Conservation (phyloP, 2,797 vertebrate species). For the Coregonus sp. region DNA sequence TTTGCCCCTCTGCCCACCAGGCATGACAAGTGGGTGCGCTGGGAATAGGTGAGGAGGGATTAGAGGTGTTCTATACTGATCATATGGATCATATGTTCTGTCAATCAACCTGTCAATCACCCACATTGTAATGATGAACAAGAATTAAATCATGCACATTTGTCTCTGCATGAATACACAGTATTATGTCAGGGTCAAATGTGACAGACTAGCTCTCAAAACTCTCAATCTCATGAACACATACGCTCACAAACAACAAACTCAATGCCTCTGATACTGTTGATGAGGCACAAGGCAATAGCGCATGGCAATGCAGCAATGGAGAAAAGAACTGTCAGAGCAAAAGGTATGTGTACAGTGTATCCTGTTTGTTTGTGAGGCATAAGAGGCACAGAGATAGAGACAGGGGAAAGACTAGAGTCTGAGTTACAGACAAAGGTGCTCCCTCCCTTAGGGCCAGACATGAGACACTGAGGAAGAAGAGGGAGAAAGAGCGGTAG, state of each 20-base stretch:
- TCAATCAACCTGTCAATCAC: constrained; percentile 32
- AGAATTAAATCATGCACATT: neutral
- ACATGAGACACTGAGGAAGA: constrained; percentile 11
- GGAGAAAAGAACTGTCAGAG: neutral
- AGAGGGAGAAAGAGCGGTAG: constrained; percentile 3
- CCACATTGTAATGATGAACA: neutral
- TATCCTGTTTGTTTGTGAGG: neutral
- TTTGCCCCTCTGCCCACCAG: constrained; percentile 38
- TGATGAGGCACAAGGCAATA: neutral
- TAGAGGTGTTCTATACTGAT: constrained; percentile 29
- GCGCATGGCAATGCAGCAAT: neutral
- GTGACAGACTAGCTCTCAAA: constrained; percentile 3
- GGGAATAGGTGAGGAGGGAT: neutral
- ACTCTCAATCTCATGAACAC: neutral
- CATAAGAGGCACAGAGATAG: neutral
- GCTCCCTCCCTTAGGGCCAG: neutral
- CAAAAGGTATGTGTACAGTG: neutral
- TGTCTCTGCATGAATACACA: neutral
- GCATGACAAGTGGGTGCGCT: constrained; percentile 30
- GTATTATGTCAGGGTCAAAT: constrained; percentile 17
- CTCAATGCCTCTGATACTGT: neutral
- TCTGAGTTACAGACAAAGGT: neutral
- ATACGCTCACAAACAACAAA: neutral
- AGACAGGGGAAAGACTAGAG: neutral
- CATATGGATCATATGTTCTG: constrained; percentile 49